Conservation (phyloP, 1,140 invertebrate genomes). For the Tetranychus urticae region DNA sequence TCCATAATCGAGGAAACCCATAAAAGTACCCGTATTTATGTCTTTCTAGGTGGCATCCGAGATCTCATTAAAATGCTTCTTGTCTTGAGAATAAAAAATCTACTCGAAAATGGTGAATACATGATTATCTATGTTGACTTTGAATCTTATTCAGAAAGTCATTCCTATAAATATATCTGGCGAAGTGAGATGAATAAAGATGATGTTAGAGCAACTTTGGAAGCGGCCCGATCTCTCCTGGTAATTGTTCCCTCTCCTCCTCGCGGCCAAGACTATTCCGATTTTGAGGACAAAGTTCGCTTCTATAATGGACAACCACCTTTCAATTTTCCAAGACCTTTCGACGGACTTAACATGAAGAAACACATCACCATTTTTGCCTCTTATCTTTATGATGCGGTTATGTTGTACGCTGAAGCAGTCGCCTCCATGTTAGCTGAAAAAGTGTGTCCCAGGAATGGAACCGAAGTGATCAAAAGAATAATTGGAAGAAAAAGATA, state of each 20-base stretch:
- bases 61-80: conserved; percentile 68
- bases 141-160: conserved; percentile 47
- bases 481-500: conserved; percentile 14
- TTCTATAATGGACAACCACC: conserved; percentile 46
- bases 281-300: conserved; percentile 48
- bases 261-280: conserved; percentile 33
- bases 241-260: conserved; percentile 63
- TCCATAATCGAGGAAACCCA: conserved; percentile 65
- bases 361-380: conserved; percentile 65
- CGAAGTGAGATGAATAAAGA: conserved; percentile 20
- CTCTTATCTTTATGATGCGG: conserved; percentile 84
- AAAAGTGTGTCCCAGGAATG: conserved; percentile 17
- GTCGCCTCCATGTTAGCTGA: conserved; percentile 33
- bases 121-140: conserved; percentile 74
- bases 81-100: conserved; percentile 55
- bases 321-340: conserved; percentile 36
- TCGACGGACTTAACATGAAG: background rate
- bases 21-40: conserved; percentile 74
- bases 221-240: conserved; percentile 43
- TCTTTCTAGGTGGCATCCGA: conserved; percentile 56
- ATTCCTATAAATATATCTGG: conserved; percentile 62
- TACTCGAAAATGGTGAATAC: conserved; percentile 75
- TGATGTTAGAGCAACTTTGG: conserved; percentile 12
- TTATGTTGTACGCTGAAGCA: conserved; percentile 67
- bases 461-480: conserved; percentile 21